Conservation (phyloP, 2,797 vertebrate genomes). For the Melopsittacus undulatus region DNA sequence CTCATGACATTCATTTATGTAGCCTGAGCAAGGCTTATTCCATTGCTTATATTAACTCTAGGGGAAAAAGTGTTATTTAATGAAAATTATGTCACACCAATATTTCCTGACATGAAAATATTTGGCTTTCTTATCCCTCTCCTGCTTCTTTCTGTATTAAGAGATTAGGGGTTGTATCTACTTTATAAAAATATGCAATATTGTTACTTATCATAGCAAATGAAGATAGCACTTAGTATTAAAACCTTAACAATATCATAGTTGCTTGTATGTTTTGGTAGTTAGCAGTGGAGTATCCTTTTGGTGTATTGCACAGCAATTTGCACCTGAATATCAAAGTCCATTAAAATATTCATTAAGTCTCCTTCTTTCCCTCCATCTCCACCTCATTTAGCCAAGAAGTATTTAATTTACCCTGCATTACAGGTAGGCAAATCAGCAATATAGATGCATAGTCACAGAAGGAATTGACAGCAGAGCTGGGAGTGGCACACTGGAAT, state of each 20-base stretch:
- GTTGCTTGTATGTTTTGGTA: neutral
- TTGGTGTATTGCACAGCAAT: neutral
- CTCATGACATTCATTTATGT: neutral
- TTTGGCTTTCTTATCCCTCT: neutral
- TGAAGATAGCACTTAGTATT: neutral
- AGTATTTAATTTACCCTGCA: neutral
- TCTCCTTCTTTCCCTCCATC: neutral
- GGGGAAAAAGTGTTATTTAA: neutral
- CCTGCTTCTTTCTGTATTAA: neutral
- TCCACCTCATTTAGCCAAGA: neutral
- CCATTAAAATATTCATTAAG: neutral
- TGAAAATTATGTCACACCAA: neutral
- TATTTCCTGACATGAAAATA: neutral
- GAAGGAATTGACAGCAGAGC: neutral
- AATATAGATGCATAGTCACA: neutral
- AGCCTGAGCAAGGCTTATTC: neutral
- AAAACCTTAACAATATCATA: neutral
- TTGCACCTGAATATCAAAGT: neutral
- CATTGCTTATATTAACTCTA: neutral
- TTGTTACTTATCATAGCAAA: neutral
- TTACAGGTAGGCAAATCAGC: neutral
- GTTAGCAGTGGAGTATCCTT: neutral
- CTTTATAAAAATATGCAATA: neutral
- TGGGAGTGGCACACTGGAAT: neutral
- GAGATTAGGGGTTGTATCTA: neutral